Percentiles rank a stretch among this genome's conserved stretches.
Evolutionary conservation across 2,888 invertebrate species (phyloP).

Genomic region (Tryphoninae sp.): DNA sequence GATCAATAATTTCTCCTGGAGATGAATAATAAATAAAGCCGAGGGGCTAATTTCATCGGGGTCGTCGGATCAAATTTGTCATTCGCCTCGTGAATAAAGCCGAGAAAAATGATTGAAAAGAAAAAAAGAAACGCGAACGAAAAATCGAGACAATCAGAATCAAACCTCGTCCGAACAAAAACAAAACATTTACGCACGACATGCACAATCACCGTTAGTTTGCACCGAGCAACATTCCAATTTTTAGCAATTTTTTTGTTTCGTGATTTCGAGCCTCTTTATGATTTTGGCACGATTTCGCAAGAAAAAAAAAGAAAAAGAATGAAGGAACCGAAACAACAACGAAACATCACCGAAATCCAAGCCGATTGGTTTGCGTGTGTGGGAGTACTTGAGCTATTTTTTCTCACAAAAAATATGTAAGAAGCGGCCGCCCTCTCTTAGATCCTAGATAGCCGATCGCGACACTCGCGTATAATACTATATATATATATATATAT

Average conservation of each 20-base stretch:
- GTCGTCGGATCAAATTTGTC: constrained; percentile 22
- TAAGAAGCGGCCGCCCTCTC: constrained; percentile 60
- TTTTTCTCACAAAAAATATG: constrained; percentile 20
- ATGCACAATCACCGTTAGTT: constrained; percentile 53
- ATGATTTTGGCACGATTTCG: constrained; percentile 58
- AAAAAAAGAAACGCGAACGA: background rate
- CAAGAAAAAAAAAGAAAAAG: constrained; percentile 37
- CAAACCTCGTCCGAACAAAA: constrained; percentile 7
- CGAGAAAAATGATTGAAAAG: background rate
- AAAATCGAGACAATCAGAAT: constrained; percentile 8
- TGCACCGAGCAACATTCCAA: constrained; percentile 46
- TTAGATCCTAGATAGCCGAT: constrained; percentile 64
- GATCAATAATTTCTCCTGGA: constrained; percentile 14
- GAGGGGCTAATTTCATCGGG: constrained; percentile 4
- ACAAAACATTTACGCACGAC: constrained; percentile 42
- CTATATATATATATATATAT: constrained; percentile 30
- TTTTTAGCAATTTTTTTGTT: constrained; percentile 37
- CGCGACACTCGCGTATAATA: constrained; percentile 48
- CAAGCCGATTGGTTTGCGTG: constrained; percentile 69
- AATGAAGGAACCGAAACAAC: background rate
- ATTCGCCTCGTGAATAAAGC: constrained; percentile 29
- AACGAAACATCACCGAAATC: constrained; percentile 51
- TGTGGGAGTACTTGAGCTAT: constrained; percentile 66
- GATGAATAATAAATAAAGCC: constrained; percentile 30
- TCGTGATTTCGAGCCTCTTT: constrained; percentile 50